Evolutionary conservation across 2,888 invertebrate genomes (phyloP).

Genomic region (Drosophila pseudotakahashii): DNA sequence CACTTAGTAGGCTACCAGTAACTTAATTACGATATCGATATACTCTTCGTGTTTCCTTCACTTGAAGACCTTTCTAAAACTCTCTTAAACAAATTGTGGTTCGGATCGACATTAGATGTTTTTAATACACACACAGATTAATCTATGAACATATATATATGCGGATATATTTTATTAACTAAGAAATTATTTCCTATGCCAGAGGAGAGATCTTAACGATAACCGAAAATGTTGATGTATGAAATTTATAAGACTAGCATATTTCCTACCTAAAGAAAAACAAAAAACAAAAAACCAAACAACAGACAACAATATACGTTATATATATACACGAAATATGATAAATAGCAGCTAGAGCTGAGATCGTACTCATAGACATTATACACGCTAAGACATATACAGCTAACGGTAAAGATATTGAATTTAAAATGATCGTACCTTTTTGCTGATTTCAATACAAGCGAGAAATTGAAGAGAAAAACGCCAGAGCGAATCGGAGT

Average conservation of each 20-base stretch:
- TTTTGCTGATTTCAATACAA: conserved; percentile 70
- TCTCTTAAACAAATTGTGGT: conserved; percentile 58
- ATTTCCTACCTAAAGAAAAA: conserved; percentile 80
- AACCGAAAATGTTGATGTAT: conserved; percentile 81
- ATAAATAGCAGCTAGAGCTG: conserved; percentile 66
- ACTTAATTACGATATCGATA: conserved; percentile 28
- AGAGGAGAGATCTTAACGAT: conserved; percentile 50
- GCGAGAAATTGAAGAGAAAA: conserved; percentile 11
- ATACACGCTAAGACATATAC: conserved; percentile 29
- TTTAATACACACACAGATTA: conserved; percentile 45
- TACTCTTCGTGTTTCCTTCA: conserved; percentile 61
- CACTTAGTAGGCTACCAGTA: conserved; percentile 32
- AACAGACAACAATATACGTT: conserved; percentile 52
- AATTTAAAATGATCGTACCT: conserved; percentile 73
- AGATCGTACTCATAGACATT: conserved; percentile 49
- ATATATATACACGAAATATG: conserved; percentile 52
- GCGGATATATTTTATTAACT: conserved; percentile 70
- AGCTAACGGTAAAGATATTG: conserved; percentile 50
- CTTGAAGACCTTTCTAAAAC: conserved; percentile 48
- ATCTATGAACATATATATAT: conserved; percentile 58
- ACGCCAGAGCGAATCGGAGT: conserved; percentile 36
- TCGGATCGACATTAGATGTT: conserved; percentile 69
- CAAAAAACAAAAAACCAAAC: conserved; percentile 17
- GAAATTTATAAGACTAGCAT: conserved; percentile 83
- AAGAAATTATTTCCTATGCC: conserved; percentile 60